Percentiles rank a stretch among this genome's conserved stretches.
phyloP scores from a whole-genome alignment of 2,797 vertebrate genomes.

The Tenualosa ilisha region DNA sequence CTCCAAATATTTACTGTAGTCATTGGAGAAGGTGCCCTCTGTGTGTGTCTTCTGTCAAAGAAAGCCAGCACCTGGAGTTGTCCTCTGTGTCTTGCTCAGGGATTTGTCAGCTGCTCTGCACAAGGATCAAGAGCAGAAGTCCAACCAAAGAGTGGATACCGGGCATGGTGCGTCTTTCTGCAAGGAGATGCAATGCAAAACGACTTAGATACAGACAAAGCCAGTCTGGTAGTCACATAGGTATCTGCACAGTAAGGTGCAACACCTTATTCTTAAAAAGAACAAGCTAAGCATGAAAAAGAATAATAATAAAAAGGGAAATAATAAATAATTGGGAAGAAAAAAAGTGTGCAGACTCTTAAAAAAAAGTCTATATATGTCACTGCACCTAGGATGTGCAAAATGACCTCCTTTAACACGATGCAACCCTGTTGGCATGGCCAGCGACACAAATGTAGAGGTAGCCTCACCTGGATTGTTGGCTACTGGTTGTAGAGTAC shows the following conservation, averaged over 20 bases:
- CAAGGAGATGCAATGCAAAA: slow-evolving; percentile 20
- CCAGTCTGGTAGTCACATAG: neutral
- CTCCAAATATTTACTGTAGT: slow-evolving; percentile 99
- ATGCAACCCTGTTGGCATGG: too few species aligned
- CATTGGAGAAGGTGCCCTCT: slow-evolving; percentile 98
- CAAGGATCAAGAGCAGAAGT: slow-evolving; percentile 86
- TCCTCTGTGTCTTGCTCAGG: slow-evolving; percentile 85
- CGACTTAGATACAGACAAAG: neutral
- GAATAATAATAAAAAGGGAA: too few species aligned
- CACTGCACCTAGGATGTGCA: too few species aligned
- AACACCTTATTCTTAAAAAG: too few species aligned
- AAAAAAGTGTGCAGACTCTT: too few species aligned
- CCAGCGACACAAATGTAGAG: neutral
- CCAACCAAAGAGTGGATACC: slow-evolving; percentile 82
- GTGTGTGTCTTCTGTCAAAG: slow-evolving; percentile 79
- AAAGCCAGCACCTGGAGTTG: slow-evolving; percentile 81
- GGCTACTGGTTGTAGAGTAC: neutral
- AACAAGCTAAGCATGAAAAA: too few species aligned
- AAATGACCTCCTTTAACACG: too few species aligned
- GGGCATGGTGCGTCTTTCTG: slow-evolving; percentile 79
- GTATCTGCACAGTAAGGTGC: neutral
- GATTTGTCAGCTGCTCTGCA: slow-evolving; percentile 89
- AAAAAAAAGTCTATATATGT: too few species aligned
- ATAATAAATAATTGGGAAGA: too few species aligned
- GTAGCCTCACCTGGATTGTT: slow-evolving; percentile 1